Percentiles rank a stretch among this genome's conserved stretches.
These are phyloP conservation scores for Rhea pennata DNA, from an alignment of 2,113 vertebrate species.

Conservation along the genomic window DNA sequence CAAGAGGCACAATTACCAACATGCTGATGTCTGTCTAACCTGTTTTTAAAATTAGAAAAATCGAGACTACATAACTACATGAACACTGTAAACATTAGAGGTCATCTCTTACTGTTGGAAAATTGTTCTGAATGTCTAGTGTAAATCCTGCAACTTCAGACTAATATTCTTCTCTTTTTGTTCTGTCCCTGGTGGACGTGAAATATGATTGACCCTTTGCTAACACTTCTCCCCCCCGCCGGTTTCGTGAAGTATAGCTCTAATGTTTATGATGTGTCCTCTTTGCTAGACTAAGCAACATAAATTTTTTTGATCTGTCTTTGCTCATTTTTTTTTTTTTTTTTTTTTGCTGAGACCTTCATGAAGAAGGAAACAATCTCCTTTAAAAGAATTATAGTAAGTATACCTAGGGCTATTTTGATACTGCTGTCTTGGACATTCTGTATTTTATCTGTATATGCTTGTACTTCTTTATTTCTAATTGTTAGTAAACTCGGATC, in stretches of 20 bases:
- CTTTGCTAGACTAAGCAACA: not conserved
- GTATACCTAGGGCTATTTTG: not conserved
- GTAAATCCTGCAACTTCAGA: not conserved
- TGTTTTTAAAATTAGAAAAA: not conserved
- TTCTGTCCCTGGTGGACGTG: not conserved
- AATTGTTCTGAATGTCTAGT: not conserved
- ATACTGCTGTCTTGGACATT: not conserved
- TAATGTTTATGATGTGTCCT: not conserved
- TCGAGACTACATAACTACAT: not conserved
- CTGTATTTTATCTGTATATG: not conserved
- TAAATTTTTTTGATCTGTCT: not conserved
- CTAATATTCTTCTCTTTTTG: not conserved
- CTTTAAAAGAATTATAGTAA: not conserved
- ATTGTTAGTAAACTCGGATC: not conserved
- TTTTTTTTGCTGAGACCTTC: not conserved
- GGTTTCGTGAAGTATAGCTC: not conserved
- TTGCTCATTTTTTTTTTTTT: not conserved
- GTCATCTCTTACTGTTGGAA: not conserved
- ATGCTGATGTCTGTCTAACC: not conserved
- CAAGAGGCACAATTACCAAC: not conserved
- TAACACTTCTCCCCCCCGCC: fast-evolving
- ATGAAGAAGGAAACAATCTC: not conserved
- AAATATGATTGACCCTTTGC: not conserved
- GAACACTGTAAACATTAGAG: not conserved
- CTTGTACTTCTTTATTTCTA: not conserved